phyloP scores from a whole-genome alignment of 2,888 invertebrate species.

The Dryomyza anilis region DNA sequence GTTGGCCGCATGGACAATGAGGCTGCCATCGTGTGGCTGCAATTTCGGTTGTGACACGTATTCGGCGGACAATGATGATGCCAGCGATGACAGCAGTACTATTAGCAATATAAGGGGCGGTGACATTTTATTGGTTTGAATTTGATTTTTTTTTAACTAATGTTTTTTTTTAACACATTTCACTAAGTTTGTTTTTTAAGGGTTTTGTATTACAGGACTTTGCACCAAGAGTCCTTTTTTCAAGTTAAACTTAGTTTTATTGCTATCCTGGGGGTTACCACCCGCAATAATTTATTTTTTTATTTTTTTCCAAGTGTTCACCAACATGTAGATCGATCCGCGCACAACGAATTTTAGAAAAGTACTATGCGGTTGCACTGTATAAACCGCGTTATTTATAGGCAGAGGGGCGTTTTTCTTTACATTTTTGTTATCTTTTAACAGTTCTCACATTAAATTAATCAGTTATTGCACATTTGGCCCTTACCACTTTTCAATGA shows the following conservation, averaged over 20 bases:
- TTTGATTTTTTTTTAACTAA: background rate
- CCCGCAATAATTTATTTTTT: background rate
- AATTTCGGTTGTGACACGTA: constrained; percentile 42
- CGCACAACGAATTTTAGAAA: background rate
- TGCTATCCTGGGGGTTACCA: background rate
- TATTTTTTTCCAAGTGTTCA: background rate
- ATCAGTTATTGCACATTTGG: no score
- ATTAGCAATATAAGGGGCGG: no score
- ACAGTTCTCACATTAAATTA: no score
- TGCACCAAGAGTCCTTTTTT: background rate
- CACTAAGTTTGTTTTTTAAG: background rate
- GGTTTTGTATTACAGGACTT: background rate
- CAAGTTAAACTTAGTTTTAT: background rate
- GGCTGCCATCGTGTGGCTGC: constrained; percentile 72
- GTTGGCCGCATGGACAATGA: constrained; percentile 75
- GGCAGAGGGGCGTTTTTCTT: background rate
- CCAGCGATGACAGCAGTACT: no score
- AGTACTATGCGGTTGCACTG: background rate
- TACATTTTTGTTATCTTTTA: no score
- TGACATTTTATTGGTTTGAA: background rate
- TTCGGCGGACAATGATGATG: background rate
- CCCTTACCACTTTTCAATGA: no score
- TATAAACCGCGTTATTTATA: background rate
- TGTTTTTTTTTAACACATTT: background rate
- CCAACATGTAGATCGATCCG: background rate